Base-by-base conservation (phyloP, 2,888 invertebrate species). In the Plemyria rubiginata region DNA sequence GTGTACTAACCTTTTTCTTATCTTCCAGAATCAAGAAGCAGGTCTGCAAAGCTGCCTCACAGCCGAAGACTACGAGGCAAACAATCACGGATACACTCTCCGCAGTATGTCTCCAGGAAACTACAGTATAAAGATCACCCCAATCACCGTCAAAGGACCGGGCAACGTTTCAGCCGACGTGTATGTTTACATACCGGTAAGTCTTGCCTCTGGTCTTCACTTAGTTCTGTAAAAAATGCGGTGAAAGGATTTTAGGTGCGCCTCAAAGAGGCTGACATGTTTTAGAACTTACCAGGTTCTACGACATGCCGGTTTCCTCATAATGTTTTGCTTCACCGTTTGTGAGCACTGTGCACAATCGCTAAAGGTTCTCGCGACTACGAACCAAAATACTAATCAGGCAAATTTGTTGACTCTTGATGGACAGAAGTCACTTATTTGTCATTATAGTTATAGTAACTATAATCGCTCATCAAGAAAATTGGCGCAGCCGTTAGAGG, bases 51-150 rank as follows among this genome's bases (percentile, higher is more conserved):
- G 93, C 67, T 98, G 98, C 82, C 94, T 97, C n/a, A 94, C 95
- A 0, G 92, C 94, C 43, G 90, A 93, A 15, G 94, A 95, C 58
- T 96, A 94, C 81, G 85, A 90, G 48, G 88, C 92, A 49, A 84
- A 82, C 59, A 90, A 88, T 12, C 92, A 87, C 63, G 80, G 86
- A 0, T 94, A 94, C 78, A 80, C 89, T 12, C 79, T 96, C 64
- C 93, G 93, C 63, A 94, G 93, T 70, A 84, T 97, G 40, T 89
- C 93, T 45, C 93, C 97, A 43, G 98, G 98, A 29, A 98, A 97
- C 89, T 98, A 98, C 86, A 96, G 96, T 70, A 91, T 98, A 53
- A 93, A 94, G 69, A 94, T 98, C 11, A 94, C 94, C 60, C 97
- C 98, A 7, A 95, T 95, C 54, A 97, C 98, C 9, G 92, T 98